Evolutionary conservation across 2,888 invertebrate genomes (phyloP).

Genomic region (Iphiclides podalirius): DNA sequence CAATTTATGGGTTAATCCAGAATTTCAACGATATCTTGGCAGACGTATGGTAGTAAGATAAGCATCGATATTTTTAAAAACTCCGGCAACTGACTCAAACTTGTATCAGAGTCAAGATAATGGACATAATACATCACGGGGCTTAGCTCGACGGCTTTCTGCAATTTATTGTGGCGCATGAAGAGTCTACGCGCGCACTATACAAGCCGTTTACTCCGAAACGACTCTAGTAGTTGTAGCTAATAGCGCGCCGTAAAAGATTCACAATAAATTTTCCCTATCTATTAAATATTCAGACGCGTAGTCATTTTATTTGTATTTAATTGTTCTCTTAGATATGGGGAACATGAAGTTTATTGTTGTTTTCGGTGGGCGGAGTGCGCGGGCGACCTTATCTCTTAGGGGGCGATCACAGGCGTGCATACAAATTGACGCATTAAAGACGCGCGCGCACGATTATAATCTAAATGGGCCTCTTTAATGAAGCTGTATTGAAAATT

Average conservation of each 20-base stretch:
- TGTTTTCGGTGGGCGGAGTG: constrained; percentile 14
- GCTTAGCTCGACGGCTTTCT: background rate
- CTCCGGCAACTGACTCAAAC: background rate
- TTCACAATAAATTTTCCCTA: background rate
- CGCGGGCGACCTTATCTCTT: constrained; percentile 48
- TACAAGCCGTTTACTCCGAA: background rate
- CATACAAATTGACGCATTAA: constrained; percentile 69
- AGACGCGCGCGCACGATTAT: constrained; percentile 48
- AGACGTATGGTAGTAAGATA: background rate
- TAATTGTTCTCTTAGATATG: constrained; percentile 22
- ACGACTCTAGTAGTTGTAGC: background rate
- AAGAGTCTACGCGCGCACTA: background rate
- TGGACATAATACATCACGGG: background rate
- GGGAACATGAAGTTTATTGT: background rate
- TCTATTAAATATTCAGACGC: background rate
- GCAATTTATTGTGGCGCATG: background rate
- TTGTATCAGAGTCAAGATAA: background rate
- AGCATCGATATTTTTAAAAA: background rate
- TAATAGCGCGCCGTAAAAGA: background rate
- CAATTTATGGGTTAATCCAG: background rate
- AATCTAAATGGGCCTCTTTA: constrained; percentile 57
- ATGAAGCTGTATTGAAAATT: constrained; percentile 61
- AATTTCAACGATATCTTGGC: background rate
- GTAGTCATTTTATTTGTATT: background rate
- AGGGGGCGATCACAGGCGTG: constrained; percentile 56